Evolutionary conservation across 2,113 vertebrate genomes (phyloP), one percentile per base, ranked within the genome.

Genomic region (Python bivittatus): DNA sequence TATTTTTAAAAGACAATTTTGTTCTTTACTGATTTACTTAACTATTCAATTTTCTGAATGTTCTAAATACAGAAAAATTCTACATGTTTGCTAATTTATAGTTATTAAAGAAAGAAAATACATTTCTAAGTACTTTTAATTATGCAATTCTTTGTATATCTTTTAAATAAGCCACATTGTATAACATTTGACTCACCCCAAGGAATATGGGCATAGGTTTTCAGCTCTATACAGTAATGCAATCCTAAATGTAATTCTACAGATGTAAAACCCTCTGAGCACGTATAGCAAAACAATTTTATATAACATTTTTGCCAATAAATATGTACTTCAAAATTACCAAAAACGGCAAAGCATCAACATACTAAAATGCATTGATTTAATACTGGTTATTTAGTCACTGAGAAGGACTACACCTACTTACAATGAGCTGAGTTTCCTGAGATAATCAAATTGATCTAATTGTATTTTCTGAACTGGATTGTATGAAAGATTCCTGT

Each of bases 401-500:
- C 48, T 27, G 48, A 44, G 0, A 61, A 91, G 88, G 88, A 42
- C 1, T 88, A 53, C 88, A 91, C 97, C 98, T 98, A 99, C 99
- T 99, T 98, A 99, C 99, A 99, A 96, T 58, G 99, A 99, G 94
- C 99, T 99, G 89, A 99, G 97, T 94, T 98, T 99, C 95, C 96
- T 88, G 93, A 99, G 92, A 95, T 98, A 98, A 96, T 99, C 98
- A 97, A 99, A 99, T 96, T 99, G 99, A 90, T 99, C 97, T 89
- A 96, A 95, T 94, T 98, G 98, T 93, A 99, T 98, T 96, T 98
- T 98, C 96, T 98, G 95, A 61, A 99, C 98, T 29, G 99, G 98
- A 93, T 99, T 99, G 95, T 98, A 98, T 2, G 99, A 99, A 97
- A 99, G 98, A 94, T 99, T 86, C 20, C 91, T 91, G 84, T 68